These are phyloP conservation scores for Trissolcus basalis DNA, from an alignment of 1,140 invertebrate genomes.

Conservation along the genomic window DNA sequence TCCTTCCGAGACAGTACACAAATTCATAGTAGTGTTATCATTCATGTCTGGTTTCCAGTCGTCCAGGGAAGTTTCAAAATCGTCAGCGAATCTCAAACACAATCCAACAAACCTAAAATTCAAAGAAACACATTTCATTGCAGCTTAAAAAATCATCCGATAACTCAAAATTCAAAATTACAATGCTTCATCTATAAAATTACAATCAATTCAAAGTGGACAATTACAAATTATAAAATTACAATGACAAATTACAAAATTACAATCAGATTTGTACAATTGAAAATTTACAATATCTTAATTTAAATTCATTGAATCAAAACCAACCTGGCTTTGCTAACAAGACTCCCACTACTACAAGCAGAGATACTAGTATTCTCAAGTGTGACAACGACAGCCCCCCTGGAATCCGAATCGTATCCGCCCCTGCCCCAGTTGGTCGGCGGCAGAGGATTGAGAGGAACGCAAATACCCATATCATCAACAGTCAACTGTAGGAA, in stretches of 20 bases:
- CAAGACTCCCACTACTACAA: conserved; percentile 85
- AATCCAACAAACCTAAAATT: conserved; percentile 91
- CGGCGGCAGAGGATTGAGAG: conserved; percentile 87
- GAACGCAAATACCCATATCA: conserved; percentile 97
- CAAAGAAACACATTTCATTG: too few relatives aligned
- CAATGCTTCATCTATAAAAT: too few relatives aligned
- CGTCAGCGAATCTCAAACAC: conserved; percentile 95
- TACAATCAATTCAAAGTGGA: conserved; percentile 9
- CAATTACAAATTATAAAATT: conserved; percentile 8
- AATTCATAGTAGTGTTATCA: conserved; percentile 92
- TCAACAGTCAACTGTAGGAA: conserved; percentile 96
- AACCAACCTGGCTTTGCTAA: conserved; percentile 81
- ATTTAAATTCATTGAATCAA: too few relatives aligned
- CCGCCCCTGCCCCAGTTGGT: conserved; percentile 82
- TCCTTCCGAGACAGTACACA: conserved; percentile 97
- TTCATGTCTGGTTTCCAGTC: conserved; percentile 96
- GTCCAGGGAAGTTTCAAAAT: conserved; percentile 96
- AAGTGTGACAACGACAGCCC: conserved; percentile 94
- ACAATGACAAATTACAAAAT: neutral
- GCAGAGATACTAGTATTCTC: conserved; percentile 95
- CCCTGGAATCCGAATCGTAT: conserved; percentile 87
- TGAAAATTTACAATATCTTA: too few relatives aligned
- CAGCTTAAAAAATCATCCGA: too few relatives aligned
- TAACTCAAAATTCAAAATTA: too few relatives aligned
- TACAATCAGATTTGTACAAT: too few relatives aligned